These are phyloP conservation scores for Suillia variegata DNA, from an alignment of 2,888 invertebrate species.

Conservation along the genomic window DNA sequence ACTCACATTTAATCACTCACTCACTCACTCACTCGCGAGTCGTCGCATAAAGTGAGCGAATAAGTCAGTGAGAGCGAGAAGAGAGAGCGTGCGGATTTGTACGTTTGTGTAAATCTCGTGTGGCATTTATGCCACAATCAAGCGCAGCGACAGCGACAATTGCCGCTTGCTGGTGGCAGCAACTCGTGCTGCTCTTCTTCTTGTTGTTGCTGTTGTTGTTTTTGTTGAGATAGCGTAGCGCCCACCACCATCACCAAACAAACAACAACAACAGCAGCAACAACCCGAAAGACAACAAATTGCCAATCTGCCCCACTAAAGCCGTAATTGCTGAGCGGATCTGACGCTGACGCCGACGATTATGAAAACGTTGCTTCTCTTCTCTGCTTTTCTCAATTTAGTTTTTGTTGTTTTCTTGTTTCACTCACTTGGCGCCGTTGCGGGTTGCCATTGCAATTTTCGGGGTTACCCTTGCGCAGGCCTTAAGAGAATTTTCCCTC, in stretches of 20 bases:
- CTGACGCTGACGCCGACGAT: too few relatives aligned
- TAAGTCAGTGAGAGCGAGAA: not conserved
- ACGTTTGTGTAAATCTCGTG: not conserved
- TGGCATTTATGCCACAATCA: not conserved
- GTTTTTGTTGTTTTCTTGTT: not conserved
- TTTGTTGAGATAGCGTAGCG: not conserved
- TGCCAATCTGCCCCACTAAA: constrained; percentile 50
- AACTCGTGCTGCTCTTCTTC: not conserved
- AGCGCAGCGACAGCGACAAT: not conserved
- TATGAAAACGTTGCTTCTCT: too few relatives aligned
- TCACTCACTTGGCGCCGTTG: not conserved
- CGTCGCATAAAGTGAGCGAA: not conserved
- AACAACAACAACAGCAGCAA: not conserved
- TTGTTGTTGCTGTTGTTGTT: not conserved
- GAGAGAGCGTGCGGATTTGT: not conserved
- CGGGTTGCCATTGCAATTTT: constrained; percentile 18
- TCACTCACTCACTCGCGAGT: not conserved
- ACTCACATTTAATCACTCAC: not conserved
- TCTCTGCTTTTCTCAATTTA: too few relatives aligned
- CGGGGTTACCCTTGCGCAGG: not conserved
- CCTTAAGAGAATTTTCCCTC: not conserved
- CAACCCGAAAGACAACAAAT: constrained; percentile 29
- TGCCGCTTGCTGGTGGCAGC: not conserved
- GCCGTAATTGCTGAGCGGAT: constrained; percentile 39
- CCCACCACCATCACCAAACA: not conserved